Evolutionary conservation across 2,888 invertebrate genomes (phyloP).

Genomic region (Rhamphomyia laevipes): DNA sequence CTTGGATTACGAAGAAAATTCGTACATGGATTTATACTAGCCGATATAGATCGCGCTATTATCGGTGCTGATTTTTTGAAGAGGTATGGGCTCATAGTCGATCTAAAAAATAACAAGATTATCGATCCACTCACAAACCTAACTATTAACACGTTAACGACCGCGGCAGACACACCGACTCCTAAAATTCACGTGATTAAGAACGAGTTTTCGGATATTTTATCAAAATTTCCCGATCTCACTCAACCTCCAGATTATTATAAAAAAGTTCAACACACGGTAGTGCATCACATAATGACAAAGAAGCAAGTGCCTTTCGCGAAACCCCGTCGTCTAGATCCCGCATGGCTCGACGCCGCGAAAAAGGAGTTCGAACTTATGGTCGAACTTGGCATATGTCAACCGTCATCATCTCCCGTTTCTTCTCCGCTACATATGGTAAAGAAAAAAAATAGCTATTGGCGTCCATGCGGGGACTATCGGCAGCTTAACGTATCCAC

Average conservation of each 20-base stretch:
- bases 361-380: constrained; percentile 4
- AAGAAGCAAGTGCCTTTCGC: background rate
- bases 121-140: background rate
- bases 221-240: background rate
- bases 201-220: background rate
- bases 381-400: constrained; percentile 7
- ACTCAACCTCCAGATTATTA: background rate
- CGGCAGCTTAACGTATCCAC: constrained; percentile 4
- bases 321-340: background rate
- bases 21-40: background rate
- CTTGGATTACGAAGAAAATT: background rate
- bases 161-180: background rate
- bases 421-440: constrained; percentile 4
- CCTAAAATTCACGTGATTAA: background rate
- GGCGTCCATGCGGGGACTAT: constrained; percentile 7
- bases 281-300: background rate
- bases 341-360: background rate
- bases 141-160: background rate
- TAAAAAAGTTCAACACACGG: background rate
- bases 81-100: background rate
- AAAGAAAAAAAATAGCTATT: background rate
- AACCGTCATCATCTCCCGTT: constrained; percentile 2
- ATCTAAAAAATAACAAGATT: background rate
- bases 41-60: background rate
- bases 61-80: background rate